Base-by-base conservation (phyloP, 2,113 vertebrate genomes). In the Nothocercus nigrocapillus region DNA sequence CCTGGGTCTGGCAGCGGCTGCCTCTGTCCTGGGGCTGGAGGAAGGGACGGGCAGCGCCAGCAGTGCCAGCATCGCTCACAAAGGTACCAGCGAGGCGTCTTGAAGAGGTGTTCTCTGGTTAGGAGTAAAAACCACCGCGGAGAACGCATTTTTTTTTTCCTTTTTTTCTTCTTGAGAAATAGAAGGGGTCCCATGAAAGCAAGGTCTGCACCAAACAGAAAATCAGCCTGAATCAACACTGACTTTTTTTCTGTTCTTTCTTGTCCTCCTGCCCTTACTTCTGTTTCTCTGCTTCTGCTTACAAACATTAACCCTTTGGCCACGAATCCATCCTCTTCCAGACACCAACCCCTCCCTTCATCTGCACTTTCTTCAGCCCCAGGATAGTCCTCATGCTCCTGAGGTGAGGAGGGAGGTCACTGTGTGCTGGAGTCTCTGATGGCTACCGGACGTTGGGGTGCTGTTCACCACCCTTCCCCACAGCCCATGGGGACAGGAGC, bases 361-460 rank as follows among this genome's bases (percentile, higher is more conserved):
- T 30, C 49, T 93, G 61, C 51, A 8, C 66, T 74, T 82, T 92
- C 49, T 58, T 40, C 40, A 78, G 32, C 56, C 12, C 61, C 54
- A 53, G 34, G 2, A 20, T 24, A 74, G 3, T 12, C 40, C 17
- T 0, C 0, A 13, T 38, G 32, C 61, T 62, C 44, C 17, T 0
- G 0, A 84, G 36, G 36, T 36, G 36, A 36, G 36, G 36, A 36
- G 36, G 36, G 36, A 36, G 44, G 34, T 61, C 22, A 2, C 12
- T 49, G 32, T 0, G 0, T 16, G 14, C 47, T 68, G 63, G 42
- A 49, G 3, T 21, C 7, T 34, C 51, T 24, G 10, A 9, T 30
- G 73, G 16, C n/a, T 34, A 13, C 49, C 58, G 67, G 9, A 13
- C 7, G 24, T 77, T 51, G n/a, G 8, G 44, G 42, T 32, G 49